phyloP scores from a whole-genome alignment of 2,888 invertebrate species.

The Bugulina stolonifera region DNA sequence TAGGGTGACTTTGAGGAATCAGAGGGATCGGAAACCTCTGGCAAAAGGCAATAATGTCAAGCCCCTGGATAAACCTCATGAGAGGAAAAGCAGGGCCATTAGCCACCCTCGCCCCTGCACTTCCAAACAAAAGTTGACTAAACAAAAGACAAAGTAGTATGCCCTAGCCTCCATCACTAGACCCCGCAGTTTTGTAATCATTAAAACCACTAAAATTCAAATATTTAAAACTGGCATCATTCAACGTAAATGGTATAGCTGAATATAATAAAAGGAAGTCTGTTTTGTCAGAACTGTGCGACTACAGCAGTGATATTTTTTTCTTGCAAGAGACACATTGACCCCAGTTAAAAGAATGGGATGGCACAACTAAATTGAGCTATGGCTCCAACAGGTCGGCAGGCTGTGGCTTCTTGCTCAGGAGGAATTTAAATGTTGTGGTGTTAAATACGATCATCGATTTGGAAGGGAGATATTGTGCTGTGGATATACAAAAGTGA shows the following conservation, averaged over 20 bases:
- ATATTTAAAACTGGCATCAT: not conserved
- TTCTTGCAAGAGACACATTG: not conserved
- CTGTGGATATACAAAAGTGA: not conserved
- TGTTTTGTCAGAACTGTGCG: not conserved
- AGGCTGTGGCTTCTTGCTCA: constrained; percentile 6
- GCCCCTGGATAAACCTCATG: too few relatives aligned
- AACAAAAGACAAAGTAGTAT: too few relatives aligned
- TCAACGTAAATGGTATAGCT: constrained; percentile 5
- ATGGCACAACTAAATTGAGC: not conserved
- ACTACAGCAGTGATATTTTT: not conserved
- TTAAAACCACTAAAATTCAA: too few relatives aligned
- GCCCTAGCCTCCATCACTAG: too few relatives aligned
- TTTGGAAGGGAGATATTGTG: not conserved
- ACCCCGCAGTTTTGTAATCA: too few relatives aligned
- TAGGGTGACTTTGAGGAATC: too few relatives aligned
- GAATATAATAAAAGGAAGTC: not conserved
- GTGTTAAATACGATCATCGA: too few relatives aligned
- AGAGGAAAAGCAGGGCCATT: too few relatives aligned
- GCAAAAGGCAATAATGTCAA: too few relatives aligned
- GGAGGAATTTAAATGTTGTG: not conserved
- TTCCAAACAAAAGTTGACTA: too few relatives aligned
- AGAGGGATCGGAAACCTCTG: too few relatives aligned
- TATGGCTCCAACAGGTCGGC: not conserved
- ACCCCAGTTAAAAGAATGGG: not conserved
- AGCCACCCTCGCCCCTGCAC: too few relatives aligned